These are phyloP conservation scores for Phocides pigmalion DNA, from an alignment of 1,140 invertebrate species.

Conservation along the genomic window DNA sequence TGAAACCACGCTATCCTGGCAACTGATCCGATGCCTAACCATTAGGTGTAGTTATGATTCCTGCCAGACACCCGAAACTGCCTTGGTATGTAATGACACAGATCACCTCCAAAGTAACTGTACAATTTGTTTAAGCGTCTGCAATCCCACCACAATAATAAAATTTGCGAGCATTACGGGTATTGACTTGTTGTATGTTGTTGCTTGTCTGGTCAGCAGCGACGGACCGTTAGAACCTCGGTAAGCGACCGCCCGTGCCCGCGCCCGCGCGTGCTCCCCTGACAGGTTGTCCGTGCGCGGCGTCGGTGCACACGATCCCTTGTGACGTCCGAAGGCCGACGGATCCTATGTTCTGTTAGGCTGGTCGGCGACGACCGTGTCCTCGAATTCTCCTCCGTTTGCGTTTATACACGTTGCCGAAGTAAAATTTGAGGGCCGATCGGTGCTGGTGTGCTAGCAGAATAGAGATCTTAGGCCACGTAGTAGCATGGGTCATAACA, in stretches of 20 bases:
- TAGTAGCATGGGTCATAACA: constrained; percentile 82
- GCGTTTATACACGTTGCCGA: constrained; percentile 3
- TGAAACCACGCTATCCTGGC: constrained; percentile 14
- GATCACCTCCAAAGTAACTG: constrained; percentile 23
- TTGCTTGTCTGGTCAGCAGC: constrained; percentile 82
- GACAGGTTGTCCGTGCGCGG: constrained; percentile 67
- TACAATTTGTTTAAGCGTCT: constrained; percentile 28
- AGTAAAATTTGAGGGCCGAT: constrained; percentile 26
- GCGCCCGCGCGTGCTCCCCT: constrained; percentile 61
- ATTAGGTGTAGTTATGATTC: constrained; percentile 14
- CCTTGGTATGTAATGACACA: constrained; percentile 24
- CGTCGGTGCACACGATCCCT: constrained; percentile 75
- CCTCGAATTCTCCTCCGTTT: constrained; percentile 20
- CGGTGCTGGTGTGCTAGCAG: constrained; percentile 34
- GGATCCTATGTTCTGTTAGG: constrained; percentile 39
- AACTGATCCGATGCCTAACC: constrained; percentile 16
- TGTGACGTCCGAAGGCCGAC: constrained; percentile 78
- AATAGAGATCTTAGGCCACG: constrained; percentile 55
- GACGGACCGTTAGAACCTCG: constrained; percentile 81
- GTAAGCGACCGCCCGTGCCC: constrained; percentile 73
- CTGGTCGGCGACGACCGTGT: constrained; percentile 33
- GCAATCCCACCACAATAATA: constrained; percentile 44
- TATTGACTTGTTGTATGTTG: constrained; percentile 81
- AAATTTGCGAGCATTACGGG: constrained; percentile 67
- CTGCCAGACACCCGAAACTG: constrained; percentile 18